phyloP scores from a whole-genome alignment of 1,140 invertebrate species.

The Sarcophaga bullata region DNA sequence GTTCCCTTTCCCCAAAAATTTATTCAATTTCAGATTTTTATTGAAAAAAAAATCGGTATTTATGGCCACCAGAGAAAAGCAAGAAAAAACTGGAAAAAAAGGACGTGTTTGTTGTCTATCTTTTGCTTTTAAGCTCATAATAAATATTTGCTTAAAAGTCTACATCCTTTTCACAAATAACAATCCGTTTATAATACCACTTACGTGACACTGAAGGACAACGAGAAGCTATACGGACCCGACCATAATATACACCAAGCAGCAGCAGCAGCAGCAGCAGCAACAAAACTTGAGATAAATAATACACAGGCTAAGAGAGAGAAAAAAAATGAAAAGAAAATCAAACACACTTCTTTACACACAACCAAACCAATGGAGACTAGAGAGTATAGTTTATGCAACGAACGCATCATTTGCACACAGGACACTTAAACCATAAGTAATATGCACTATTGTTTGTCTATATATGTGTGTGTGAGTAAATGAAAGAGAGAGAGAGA shows the following conservation, averaged over 20 bases:
- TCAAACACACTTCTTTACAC: not conserved
- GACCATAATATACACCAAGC: not conserved
- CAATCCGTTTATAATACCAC: slow-evolving; percentile 24
- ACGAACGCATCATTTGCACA: slow-evolving; percentile 25
- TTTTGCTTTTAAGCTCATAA: not conserved
- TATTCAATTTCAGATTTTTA: not conserved
- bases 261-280: not conserved
- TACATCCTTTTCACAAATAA: slow-evolving; percentile 21
- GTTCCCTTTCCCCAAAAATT: too few species aligned
- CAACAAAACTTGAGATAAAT: slow-evolving; percentile 26
- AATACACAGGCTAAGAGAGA: not conserved
- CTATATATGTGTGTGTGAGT: not conserved
- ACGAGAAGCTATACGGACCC: not conserved
- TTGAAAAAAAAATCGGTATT: not conserved
- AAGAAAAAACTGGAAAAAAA: not conserved
- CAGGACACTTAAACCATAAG: not conserved
- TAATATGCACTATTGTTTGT: not conserved
- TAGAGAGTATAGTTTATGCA: not conserved
- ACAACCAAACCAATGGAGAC: not conserved
- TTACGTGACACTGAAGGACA: slow-evolving; percentile 25
- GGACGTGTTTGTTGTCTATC: too few species aligned
- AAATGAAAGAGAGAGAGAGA: not conserved
- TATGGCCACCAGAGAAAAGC: not conserved
- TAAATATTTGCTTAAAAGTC: slow-evolving; percentile 25
- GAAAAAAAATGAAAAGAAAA: too few species aligned